Base-by-base conservation (phyloP, 2,797 vertebrate genomes). In the Crypturellus tataupa region DNA sequence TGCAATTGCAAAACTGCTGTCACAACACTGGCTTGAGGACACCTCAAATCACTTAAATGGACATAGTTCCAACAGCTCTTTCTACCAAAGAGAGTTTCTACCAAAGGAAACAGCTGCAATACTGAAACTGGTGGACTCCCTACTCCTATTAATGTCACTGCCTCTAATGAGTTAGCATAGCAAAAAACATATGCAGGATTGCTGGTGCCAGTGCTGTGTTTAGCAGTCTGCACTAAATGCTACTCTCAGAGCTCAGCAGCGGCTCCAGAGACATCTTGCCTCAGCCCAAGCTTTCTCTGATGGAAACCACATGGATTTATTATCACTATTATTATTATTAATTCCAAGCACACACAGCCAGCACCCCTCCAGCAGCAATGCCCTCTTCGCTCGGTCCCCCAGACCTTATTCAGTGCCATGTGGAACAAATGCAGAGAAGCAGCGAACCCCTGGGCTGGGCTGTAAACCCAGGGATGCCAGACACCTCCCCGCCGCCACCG, bases 401-500 rank as follows among this genome's bases (percentile, higher is more conserved):
- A 14, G 58, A 10, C 27, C 35, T 67, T 37, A 1, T 17, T 60
- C 27, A 84, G 63, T n/a, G 56, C 23, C 0, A 0, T 46, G 7
- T 31, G 17, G 24, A 35, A 10, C 21, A 19, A 46, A 58, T 2
- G 3, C 31, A 10, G 17, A 17, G 9, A 75, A 64, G 3, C 31
- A 10, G 17, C 15, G 9, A 75, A 64, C 9, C 62, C 72, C 62
- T 0, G 0, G 44, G 55, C 62, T 0, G 0, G 44, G 55, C 44
- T 65, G 4, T 16, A 11, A 39, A 39, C 44, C 1, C 6, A 35
- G 53, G 44, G 75, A 85, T 60, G 67, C 53, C 78, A 15, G 63
- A n/a, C 25, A 25, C 29, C 17, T 18, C 27, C 29, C 29, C 42
- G 42, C 42, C 60, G 5, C 75, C 68, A 3, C 62, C 15, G 55